Conservation (phyloP, 2,113 vertebrate species). For the Cricetomys ansorgei region DNA sequence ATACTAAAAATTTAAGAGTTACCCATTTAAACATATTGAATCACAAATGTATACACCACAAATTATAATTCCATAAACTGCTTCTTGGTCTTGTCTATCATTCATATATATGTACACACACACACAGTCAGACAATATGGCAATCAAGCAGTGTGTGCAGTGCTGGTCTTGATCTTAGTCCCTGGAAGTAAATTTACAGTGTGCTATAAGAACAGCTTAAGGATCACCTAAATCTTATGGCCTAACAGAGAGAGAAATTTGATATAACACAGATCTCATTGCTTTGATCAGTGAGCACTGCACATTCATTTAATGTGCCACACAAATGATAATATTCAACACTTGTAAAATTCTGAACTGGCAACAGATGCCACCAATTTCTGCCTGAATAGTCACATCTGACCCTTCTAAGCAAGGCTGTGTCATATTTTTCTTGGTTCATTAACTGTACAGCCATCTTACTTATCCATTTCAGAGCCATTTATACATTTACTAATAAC, state of each 20-base stretch:
- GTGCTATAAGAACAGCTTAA: slow-evolving; percentile 27
- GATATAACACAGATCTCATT: slow-evolving; percentile 42
- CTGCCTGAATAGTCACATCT: slow-evolving; percentile 71
- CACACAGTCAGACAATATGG: neutral
- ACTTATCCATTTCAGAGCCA: slow-evolving; percentile 67
- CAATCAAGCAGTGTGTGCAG: neutral
- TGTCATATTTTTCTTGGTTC: slow-evolving; percentile 67
- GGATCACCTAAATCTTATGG: slow-evolving; percentile 40
- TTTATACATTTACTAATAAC: slow-evolving; percentile 77
- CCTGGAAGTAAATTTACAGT: slow-evolving; percentile 21
- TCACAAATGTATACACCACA: neutral
- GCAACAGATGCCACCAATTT: slow-evolving; percentile 75
- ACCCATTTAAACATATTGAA: neutral
- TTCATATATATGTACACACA: neutral
- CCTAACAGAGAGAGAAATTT: slow-evolving; percentile 66
- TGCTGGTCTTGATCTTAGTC: neutral
- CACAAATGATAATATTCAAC: slow-evolving; percentile 62
- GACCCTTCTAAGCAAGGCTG: slow-evolving; percentile 67
- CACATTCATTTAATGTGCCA: slow-evolving; percentile 67
- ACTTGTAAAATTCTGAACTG: slow-evolving; percentile 68
- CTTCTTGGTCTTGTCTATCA: neutral
- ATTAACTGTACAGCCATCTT: slow-evolving; percentile 69
- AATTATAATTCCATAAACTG: neutral
- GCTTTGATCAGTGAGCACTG: slow-evolving; percentile 56
- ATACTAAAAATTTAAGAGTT: neutral